These are phyloP conservation scores for Mongoloraphidia duomilia DNA, from an alignment of 2,888 invertebrate genomes.

Conservation along the genomic window DNA sequence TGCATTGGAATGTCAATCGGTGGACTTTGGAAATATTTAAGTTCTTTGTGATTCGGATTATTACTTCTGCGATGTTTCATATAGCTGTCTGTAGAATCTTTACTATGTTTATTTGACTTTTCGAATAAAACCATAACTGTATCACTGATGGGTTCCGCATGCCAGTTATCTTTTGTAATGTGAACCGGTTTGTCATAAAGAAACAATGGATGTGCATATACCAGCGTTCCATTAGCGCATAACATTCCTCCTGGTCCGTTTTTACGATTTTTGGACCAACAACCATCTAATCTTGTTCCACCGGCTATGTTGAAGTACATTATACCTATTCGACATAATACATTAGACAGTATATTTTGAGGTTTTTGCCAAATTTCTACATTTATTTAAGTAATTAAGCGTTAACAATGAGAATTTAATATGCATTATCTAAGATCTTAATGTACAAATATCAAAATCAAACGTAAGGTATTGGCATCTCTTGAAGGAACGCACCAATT, in stretches of 20 bases:
- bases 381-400: too few relatives aligned
- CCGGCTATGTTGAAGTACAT: constrained; percentile 35
- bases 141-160: constrained; percentile 23
- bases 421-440: too few relatives aligned
- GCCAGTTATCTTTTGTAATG: constrained; percentile 13
- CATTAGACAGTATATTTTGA: neutral
- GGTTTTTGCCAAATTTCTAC: neutral
- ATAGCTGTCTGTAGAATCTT: neutral
- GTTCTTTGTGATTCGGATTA: neutral
- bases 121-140: constrained; percentile 20
- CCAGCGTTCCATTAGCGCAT: constrained; percentile 39
- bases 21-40: constrained; percentile 3
- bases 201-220: constrained; percentile 36
- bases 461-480: too few relatives aligned
- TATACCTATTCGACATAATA: constrained; percentile 18
- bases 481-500: too few relatives aligned
- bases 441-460: too few relatives aligned
- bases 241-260: constrained; percentile 38
- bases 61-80: neutral
- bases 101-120: too few relatives aligned
- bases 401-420: too few relatives aligned
- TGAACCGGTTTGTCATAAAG: constrained; percentile 33
- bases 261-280: constrained; percentile 39
- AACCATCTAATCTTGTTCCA: constrained; percentile 40
- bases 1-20: constrained; percentile 17